Percentiles rank a stretch among this genome's conserved stretches.
These are phyloP conservation scores for Heteromyza rotundicornis DNA, from an alignment of 2,888 invertebrate species.

Conservation along the genomic window DNA sequence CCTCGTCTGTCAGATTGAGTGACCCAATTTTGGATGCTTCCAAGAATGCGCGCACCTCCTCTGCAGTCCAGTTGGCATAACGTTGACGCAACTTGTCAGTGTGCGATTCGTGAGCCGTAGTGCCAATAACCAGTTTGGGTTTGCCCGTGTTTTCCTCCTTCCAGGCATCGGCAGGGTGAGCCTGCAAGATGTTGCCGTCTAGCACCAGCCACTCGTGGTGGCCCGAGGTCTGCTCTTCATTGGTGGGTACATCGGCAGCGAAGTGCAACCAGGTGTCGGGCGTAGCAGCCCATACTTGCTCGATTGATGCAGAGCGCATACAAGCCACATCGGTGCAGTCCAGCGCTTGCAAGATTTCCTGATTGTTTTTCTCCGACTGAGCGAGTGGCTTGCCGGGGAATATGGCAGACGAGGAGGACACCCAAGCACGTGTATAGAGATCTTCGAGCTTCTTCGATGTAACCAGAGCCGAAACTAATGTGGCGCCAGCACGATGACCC, in stretches of 20 bases:
- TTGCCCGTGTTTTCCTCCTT: slow-evolving; percentile 61
- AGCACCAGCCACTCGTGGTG: slow-evolving; percentile 78
- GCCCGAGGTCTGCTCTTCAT: slow-evolving; percentile 65
- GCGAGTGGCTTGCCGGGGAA: slow-evolving; percentile 72
- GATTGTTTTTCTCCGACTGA: slow-evolving; percentile 69
- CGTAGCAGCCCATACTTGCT: slow-evolving; percentile 71
- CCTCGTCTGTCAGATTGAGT: slow-evolving; percentile 69
- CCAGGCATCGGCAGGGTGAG: slow-evolving; percentile 73
- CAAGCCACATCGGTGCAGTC: slow-evolving; percentile 69
- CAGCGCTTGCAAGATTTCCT: slow-evolving; percentile 67
- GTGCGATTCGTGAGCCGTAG: slow-evolving; percentile 76
- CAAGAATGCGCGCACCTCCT: slow-evolving; percentile 70
- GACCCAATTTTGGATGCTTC: slow-evolving; percentile 67
- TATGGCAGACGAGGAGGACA: slow-evolving; percentile 77
- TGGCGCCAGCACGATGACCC: slow-evolving; percentile 86
- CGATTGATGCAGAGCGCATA: slow-evolving; percentile 65
- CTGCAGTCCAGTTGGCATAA: slow-evolving; percentile 72
- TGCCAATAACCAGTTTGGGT: slow-evolving; percentile 71
- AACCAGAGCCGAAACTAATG: slow-evolving; percentile 77
- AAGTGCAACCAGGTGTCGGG: slow-evolving; percentile 76
- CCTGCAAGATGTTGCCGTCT: slow-evolving; percentile 74
- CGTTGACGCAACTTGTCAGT: slow-evolving; percentile 68
- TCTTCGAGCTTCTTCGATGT: slow-evolving; percentile 68
- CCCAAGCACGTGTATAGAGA: slow-evolving; percentile 79
- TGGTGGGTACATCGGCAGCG: slow-evolving; percentile 65